A percentile compares a stretch with the other conserved stretches of the same genome.
phyloP scores from a whole-genome alignment of 1,140 invertebrate species.

The Reticulitermes speratus region DNA sequence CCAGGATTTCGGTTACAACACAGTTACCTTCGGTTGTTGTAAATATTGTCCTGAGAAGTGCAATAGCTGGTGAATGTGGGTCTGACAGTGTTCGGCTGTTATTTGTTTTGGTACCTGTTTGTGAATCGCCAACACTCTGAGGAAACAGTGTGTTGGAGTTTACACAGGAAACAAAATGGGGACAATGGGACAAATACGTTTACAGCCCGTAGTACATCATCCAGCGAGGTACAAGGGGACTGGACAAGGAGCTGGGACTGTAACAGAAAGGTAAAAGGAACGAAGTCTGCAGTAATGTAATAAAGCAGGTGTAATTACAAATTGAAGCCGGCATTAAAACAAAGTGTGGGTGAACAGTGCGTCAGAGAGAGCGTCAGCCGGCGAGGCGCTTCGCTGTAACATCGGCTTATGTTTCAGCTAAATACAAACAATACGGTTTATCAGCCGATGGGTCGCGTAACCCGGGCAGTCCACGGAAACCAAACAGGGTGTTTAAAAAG shows the following conservation, averaged over 20 bases:
- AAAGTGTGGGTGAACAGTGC: no score
- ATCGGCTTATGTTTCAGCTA: no score
- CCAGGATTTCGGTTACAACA: no score
- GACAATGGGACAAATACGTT: conserved; percentile 1
- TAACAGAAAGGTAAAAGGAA: background rate
- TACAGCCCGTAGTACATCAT: background rate
- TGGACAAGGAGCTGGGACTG: background rate
- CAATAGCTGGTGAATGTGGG: no score
- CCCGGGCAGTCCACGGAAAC: no score
- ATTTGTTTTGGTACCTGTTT: background rate
- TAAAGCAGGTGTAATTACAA: no score
- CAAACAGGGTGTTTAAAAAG: no score
- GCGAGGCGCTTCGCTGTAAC: background rate
- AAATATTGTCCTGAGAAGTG: no score
- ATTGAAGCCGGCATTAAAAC: no score
- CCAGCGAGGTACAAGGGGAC: background rate
- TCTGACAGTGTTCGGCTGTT: background rate
- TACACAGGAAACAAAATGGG: background rate
- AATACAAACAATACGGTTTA: no score
- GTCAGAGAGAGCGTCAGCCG: background rate
- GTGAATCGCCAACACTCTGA: background rate
- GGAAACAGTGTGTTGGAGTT: background rate
- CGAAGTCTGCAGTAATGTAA: background rate
- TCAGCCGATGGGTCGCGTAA: no score
- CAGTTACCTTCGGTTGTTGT: no score